Conservation (phyloP, 2,888 invertebrate genomes). For the Lepeophtheirus nordmannii region DNA sequence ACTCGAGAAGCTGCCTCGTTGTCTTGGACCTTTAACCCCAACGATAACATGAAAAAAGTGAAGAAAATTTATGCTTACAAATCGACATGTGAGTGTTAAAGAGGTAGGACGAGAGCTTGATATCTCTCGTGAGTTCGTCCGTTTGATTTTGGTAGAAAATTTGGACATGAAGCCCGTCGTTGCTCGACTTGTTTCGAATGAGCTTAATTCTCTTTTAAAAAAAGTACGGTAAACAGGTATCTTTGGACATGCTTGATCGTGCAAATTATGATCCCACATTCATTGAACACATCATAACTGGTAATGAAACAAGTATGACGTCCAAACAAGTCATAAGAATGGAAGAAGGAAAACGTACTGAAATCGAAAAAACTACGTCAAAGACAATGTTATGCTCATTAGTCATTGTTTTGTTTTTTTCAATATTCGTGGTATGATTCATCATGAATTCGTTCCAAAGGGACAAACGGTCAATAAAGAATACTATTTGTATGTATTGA, state of each 20-base stretch:
- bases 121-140: background rate
- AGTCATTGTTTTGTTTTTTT: background rate
- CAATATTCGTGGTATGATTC: background rate
- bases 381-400: background rate
- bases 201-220: background rate
- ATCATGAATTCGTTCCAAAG: background rate
- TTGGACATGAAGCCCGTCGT: background rate
- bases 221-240: background rate
- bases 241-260: background rate
- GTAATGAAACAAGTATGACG: background rate
- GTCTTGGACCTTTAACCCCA: background rate
- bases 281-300: background rate
- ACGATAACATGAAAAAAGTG: background rate
- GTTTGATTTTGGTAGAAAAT: background rate
- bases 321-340: background rate
- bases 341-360: background rate
- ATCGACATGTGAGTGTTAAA: background rate
- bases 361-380: background rate
- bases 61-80: background rate
- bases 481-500: background rate
- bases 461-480: background rate
- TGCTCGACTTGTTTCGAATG: background rate
- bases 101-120: background rate
- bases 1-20: too few species aligned
- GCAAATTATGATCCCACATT: background rate